Conservation (phyloP, 2,113 vertebrate genomes). For the Callocephalon fimbriatum region DNA sequence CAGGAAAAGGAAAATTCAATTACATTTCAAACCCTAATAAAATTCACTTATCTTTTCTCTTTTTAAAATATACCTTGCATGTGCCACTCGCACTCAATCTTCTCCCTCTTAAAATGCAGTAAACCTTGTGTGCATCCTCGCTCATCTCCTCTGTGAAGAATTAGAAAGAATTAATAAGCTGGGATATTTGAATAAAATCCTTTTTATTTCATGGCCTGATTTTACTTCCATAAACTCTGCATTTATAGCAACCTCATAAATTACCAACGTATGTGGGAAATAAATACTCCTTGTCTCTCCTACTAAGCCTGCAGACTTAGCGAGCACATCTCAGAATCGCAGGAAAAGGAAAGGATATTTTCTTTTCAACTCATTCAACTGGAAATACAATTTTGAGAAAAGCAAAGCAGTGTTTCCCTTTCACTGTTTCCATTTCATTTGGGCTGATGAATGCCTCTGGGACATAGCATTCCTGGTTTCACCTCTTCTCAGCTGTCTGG, state of each 20-base stretch:
- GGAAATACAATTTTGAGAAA: slow-evolving; percentile 74
- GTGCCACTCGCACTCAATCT: background rate
- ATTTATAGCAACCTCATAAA: slow-evolving; percentile 58
- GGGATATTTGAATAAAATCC: slow-evolving; percentile 53
- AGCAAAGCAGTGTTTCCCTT: slow-evolving; percentile 61
- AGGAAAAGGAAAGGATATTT: slow-evolving; percentile 39
- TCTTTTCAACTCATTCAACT: slow-evolving; percentile 51
- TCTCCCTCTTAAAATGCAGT: slow-evolving; percentile 34
- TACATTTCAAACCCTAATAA: slow-evolving; percentile 39
- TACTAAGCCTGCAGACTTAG: slow-evolving; percentile 42
- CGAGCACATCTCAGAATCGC: slow-evolving; percentile 62
- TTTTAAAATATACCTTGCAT: slow-evolving; percentile 39
- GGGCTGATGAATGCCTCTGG: slow-evolving; percentile 57
- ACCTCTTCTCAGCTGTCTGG: background rate
- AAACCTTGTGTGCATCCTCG: background rate
- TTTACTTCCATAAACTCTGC: slow-evolving; percentile 47
- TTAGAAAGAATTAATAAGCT: slow-evolving; percentile 66
- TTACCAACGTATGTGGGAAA: slow-evolving; percentile 53
- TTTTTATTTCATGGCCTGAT: slow-evolving; percentile 54
- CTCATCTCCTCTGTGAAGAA: slow-evolving; percentile 51
- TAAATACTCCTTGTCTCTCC: slow-evolving; percentile 45
- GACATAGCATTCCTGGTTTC: slow-evolving; percentile 47
- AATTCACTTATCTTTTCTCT: slow-evolving; percentile 53
- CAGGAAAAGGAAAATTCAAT: slow-evolving; percentile 39
- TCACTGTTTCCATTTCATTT: slow-evolving; percentile 61